Evolutionary conservation across 2,888 invertebrate genomes (phyloP).

Genomic region (Melieria picta): DNA sequence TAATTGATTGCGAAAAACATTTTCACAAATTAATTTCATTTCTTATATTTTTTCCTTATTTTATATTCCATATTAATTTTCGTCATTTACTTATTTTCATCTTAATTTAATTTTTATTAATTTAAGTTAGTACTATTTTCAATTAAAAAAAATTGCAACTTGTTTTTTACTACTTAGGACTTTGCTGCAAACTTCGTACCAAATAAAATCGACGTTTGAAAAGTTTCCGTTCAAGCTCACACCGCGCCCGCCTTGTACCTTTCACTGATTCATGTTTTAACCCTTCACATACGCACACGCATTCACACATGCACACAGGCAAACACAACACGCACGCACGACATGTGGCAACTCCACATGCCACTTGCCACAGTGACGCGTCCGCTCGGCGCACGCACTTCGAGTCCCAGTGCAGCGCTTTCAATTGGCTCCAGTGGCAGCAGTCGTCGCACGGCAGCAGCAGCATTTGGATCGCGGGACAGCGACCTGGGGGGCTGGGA

Average conservation of each 20-base stretch:
- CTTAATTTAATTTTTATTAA: no score
- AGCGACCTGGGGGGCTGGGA: not conserved
- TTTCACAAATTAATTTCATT: no score
- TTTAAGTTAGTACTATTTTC: no score
- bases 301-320: not conserved
- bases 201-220: conserved; percentile 29
- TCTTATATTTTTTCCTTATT: no score
- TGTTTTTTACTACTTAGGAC: no score
- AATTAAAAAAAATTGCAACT: no score
- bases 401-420: conserved; percentile 38
- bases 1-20: no score
- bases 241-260: not conserved
- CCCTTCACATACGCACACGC: conserved; percentile 22
- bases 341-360: conserved; percentile 27
- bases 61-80: no score
- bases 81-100: no score
- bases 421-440: conserved; percentile 37
- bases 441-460: not conserved
- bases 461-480: not conserved
- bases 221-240: conserved; percentile 21
- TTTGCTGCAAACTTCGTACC: not conserved
- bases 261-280: conserved; percentile 26
- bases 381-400: conserved; percentile 16
- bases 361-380: not conserved
- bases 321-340: conserved; percentile 1